These are phyloP conservation scores for Radopholus similis DNA, from an alignment of 1,140 invertebrate species.

Conservation along the genomic window DNA sequence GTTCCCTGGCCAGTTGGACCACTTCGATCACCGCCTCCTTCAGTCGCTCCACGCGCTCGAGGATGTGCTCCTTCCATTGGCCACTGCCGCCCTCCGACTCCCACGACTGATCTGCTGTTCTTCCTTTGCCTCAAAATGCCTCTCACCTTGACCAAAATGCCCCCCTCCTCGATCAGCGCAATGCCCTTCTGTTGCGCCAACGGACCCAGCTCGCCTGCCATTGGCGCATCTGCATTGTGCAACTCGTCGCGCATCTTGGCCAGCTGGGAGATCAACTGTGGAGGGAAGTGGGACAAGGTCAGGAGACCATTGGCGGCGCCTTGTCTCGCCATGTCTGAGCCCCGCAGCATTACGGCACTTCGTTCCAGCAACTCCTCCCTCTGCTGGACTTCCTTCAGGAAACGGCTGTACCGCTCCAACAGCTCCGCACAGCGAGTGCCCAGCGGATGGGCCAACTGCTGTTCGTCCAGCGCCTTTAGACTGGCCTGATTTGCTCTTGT, in stretches of 20 bases:
- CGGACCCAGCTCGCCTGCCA: conserved; percentile 56
- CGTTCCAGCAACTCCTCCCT: background rate
- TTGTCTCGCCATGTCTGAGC: conserved; percentile 8
- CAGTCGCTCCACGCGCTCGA: conserved; percentile 35
- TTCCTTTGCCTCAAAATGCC: too few relatives aligned
- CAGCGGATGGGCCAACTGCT: background rate
- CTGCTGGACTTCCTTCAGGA: background rate
- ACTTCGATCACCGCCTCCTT: conserved; percentile 39
- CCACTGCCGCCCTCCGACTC: background rate
- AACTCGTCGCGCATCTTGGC: conserved; percentile 43
- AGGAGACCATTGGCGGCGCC: too few relatives aligned
- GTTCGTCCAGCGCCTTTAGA: background rate
- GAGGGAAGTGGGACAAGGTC: too few relatives aligned
- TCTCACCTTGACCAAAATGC: too few relatives aligned
- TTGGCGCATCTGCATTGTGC: conserved; percentile 46
- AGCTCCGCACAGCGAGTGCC: background rate
- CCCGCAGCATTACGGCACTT: background rate
- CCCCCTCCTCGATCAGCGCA: conserved; percentile 51
- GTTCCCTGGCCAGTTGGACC: conserved; percentile 43
- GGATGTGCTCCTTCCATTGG: background rate
- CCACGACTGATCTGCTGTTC: conserved; percentile 15
- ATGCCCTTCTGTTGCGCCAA: conserved; percentile 44
- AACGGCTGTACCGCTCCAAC: background rate
- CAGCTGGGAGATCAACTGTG: conserved; percentile 52
- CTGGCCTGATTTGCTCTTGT: background rate